These are phyloP conservation scores for Myiotriccus ornatus DNA, from an alignment of 2,797 vertebrate genomes.

Conservation along the genomic window DNA sequence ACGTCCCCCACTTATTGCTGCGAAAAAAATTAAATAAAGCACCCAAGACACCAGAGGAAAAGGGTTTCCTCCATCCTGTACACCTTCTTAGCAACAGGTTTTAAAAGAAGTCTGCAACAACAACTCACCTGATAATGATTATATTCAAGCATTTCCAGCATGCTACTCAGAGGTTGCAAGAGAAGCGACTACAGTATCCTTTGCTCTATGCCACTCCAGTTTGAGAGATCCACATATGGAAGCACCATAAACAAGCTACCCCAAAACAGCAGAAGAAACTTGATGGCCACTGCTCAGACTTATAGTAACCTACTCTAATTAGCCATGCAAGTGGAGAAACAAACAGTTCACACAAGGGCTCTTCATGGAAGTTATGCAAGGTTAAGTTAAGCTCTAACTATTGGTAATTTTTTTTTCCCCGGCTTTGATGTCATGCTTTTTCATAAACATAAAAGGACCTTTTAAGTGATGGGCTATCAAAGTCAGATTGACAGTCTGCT, in stretches of 20 bases:
- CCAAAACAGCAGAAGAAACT: constrained; percentile 64
- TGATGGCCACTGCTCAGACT: constrained; percentile 70
- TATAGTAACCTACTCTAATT: constrained; percentile 86
- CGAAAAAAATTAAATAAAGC: neutral
- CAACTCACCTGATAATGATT: constrained; percentile 95
- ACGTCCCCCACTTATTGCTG: neutral
- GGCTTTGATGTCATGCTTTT: constrained; percentile 92
- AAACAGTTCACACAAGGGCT: constrained; percentile 78
- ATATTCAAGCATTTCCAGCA: constrained; percentile 99
- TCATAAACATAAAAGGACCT: constrained; percentile 87
- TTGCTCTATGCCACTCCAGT: constrained; percentile 44
- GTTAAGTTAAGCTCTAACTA: constrained; percentile 78
- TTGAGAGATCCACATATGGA: constrained; percentile 35
- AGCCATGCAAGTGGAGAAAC: constrained; percentile 87
- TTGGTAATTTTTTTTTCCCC: constrained; percentile 87
- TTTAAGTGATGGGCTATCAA: constrained; percentile 85
- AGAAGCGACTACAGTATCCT: constrained; percentile 32
- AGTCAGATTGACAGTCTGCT: constrained; percentile 90
- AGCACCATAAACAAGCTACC: constrained; percentile 69
- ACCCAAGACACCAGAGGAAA: neutral
- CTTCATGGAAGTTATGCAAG: constrained; percentile 79
- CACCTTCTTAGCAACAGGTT: neutral
- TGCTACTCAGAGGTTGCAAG: constrained; percentile 65
- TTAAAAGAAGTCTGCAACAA: neutral
- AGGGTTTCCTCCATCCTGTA: neutral